Conservation (phyloP, 2,113 vertebrate genomes). For the Clarias macrocephalus region DNA sequence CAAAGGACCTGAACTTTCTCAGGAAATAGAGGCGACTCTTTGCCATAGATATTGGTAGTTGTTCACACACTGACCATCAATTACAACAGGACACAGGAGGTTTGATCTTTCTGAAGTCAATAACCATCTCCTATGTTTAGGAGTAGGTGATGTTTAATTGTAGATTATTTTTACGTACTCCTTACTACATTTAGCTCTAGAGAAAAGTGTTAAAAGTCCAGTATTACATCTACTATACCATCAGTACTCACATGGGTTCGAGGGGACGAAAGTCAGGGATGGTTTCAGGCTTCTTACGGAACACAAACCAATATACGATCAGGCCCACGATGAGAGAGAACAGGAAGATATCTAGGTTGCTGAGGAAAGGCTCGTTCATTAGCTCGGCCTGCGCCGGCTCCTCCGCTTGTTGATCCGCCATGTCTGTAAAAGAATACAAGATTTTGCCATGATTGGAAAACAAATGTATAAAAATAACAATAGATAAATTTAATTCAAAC, state of each 20-base stretch:
- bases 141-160: too few species aligned
- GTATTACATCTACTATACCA: not conserved
- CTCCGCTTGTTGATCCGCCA: slow-evolving; percentile 69
- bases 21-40: too few species aligned
- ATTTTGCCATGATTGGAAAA: not conserved
- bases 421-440: slow-evolving; percentile 41
- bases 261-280: slow-evolving; percentile 86
- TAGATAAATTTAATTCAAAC: too few species aligned
- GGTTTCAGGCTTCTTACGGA: slow-evolving; percentile 89
- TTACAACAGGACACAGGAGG: too few species aligned
- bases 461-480: not conserved
- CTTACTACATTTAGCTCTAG: not conserved
- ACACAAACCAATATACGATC: slow-evolving; percentile 88
- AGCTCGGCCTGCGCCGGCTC: slow-evolving; percentile 52
- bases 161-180: too few species aligned
- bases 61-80: too few species aligned
- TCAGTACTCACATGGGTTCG: slow-evolving; percentile 72
- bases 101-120: too few species aligned
- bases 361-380: slow-evolving; percentile 75
- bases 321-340: slow-evolving; percentile 84
- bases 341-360: slow-evolving; percentile 83
- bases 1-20: too few species aligned
- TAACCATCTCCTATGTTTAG: too few species aligned
- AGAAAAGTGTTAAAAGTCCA: not conserved
- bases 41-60: too few species aligned